Conservation (phyloP, 1,140 invertebrate species). For the Megalonaias nervosa region DNA sequence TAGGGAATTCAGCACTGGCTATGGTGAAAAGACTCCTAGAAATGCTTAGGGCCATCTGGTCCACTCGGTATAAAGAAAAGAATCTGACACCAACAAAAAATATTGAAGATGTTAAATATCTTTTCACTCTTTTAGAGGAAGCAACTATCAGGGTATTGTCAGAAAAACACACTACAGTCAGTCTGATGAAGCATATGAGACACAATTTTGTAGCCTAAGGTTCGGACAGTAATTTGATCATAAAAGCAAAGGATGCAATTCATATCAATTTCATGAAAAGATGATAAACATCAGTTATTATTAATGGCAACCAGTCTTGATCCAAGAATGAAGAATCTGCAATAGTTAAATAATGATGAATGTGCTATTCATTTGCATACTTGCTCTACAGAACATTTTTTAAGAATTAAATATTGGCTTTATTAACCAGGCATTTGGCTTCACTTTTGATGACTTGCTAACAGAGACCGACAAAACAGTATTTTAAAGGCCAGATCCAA, state of each 20-base stretch:
- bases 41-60: conserved; percentile 9
- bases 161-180: conserved; percentile 18
- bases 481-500: too few relatives aligned
- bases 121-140: conserved; percentile 3
- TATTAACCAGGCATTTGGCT: too few relatives aligned
- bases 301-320: conserved; percentile 2
- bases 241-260: conserved; percentile 10
- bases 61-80: conserved; percentile 12
- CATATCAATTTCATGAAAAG: conserved; percentile 2
- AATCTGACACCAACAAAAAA: conserved; percentile 8
- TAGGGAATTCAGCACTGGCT: conserved; percentile 9
- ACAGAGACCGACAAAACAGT: too few relatives aligned
- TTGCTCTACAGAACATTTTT: too few relatives aligned
- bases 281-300: conserved; percentile 13
- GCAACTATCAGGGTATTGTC: conserved; percentile 8
- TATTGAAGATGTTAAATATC: conserved; percentile 15
- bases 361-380: too few relatives aligned
- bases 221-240: conserved; percentile 8
- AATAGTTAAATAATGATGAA: conserved; percentile 6
- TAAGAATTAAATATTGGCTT: too few relatives aligned
- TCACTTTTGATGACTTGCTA: too few relatives aligned
- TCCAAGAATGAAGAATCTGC: conserved; percentile 6
- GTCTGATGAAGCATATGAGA: conserved; percentile 8
- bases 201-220: conserved; percentile 10
- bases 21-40: conserved; percentile 14